A percentile compares a stretch with the other conserved stretches of the same genome.
Evolutionary conservation across 2,113 vertebrate genomes (phyloP).

Genomic region (Gyps fulvus): DNA sequence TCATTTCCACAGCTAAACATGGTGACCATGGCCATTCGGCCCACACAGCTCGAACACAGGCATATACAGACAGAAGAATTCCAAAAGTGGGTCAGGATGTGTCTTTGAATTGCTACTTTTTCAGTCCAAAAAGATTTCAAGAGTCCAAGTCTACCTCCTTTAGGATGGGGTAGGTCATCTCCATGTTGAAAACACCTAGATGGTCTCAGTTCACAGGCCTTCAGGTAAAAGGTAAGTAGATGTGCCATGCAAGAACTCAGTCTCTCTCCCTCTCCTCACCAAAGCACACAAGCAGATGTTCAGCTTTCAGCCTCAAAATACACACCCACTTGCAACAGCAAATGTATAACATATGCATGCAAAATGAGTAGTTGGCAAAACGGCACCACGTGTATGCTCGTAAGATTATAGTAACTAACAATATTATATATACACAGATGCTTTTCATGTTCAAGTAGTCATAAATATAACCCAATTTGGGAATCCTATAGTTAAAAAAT

Average conservation of each 20-base stretch:
- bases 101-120: not conserved
- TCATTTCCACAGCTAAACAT: not conserved
- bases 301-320: not conserved
- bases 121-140: not conserved
- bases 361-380: not conserved
- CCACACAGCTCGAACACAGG: rapidly evolving
- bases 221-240: not conserved
- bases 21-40: not conserved
- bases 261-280: not conserved
- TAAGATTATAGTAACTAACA: not conserved
- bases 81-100: not conserved
- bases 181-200: not conserved
- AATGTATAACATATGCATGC: rapidly evolving
- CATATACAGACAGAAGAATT: not conserved
- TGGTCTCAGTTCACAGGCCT: rapidly evolving
- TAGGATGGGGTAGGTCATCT: not conserved
- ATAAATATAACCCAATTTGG: not conserved
- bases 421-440: not conserved
- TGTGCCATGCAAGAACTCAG: rapidly evolving
- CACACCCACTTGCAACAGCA: not conserved
- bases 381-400: not conserved
- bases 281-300: not conserved
- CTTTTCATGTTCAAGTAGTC: not conserved
- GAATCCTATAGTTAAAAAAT: not conserved
- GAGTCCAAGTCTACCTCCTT: not conserved